Base-by-base conservation (phyloP, 2,113 vertebrate genomes). In the Heloderma charlesbogerti region DNA sequence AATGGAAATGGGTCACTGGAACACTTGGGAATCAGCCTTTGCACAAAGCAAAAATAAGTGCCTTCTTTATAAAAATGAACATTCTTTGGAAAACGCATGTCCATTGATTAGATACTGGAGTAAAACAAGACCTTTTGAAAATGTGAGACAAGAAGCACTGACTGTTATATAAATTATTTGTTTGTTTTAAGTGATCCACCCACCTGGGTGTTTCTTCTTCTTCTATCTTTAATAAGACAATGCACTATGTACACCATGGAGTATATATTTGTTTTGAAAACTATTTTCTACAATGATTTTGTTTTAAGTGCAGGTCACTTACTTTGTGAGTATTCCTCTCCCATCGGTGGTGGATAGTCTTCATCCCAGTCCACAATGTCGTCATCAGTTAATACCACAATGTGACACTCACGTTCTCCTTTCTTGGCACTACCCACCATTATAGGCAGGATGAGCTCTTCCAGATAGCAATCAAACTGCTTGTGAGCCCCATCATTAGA, bases 301-400 rank as follows among this genome's bases (percentile, higher is more conserved):
- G 60, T 63, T 63, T 63, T 63, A 63, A 54, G 60, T 63, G 60
- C 40, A 54, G 66, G 84, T 83, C 40, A 29, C 98, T 96, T 96
- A 98, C 98, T 98, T 94, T 98, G 98, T 0, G 99, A 99, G 90
- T 99, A 99, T 84, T 99, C 99, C 95, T 99, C 99, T 81, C 99
- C 99, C 99, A 99, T 99, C 66, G 98, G 99, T 0, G 99, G 99
- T 0, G 99, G 99, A 54, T 99, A 98, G 95, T 99, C 99, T 91
- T 99, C 98, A 15, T 99, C 99, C 99, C 99, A 99, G 97, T 99
- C 99, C 96, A 99, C 98, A 0, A 98, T 99, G 92, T 99, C 99
- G 22, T 99, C 99, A 0, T 99, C 99, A 0, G 98, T 99, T 94
- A 99, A 97, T 91, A 99, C 99, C 0, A 99, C 99, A 4, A 99